phyloP scores from a whole-genome alignment of 2,113 vertebrate genomes.

The Oostethus manadensis region DNA sequence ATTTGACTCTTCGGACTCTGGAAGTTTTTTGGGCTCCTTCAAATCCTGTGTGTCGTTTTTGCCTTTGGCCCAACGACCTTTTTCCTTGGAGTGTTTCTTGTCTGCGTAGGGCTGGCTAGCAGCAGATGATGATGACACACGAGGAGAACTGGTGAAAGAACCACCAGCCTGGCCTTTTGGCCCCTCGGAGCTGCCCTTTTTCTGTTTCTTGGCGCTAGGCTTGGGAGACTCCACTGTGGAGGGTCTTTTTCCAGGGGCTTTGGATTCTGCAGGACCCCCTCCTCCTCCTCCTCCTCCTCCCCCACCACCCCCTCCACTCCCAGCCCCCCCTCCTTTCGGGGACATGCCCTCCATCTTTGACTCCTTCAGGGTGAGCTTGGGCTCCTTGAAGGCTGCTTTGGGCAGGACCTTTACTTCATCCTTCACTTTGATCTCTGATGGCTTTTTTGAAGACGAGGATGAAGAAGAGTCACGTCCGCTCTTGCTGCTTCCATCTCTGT shows the following conservation, averaged over 20 bases:
- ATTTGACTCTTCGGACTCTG: constrained; percentile 89
- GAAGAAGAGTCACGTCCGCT: constrained; percentile 63
- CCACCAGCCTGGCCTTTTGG: constrained; percentile 62
- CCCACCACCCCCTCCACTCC: constrained; percentile 70
- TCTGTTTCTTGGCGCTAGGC: constrained; percentile 89
- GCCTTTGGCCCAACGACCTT: constrained; percentile 80
- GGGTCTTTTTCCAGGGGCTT: constrained; percentile 87
- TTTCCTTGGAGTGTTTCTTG: constrained; percentile 89
- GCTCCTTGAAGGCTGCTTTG: constrained; percentile 97
- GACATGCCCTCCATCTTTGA: constrained; percentile 90
- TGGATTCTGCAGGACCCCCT: constrained; percentile 69
- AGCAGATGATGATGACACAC: constrained; percentile 75
- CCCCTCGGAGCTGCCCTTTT: constrained; percentile 88
- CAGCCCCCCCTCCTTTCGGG: constrained; percentile 84
- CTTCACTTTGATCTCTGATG: constrained; percentile 85
- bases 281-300: constrained; percentile 53
- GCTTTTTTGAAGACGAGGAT: constrained; percentile 79
- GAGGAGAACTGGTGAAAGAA: constrained; percentile 78
- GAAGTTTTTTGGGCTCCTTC: constrained; percentile 83
- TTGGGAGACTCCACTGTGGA: constrained; percentile 88
- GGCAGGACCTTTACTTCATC: constrained; percentile 86
- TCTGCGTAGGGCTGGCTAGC: constrained; percentile 71
- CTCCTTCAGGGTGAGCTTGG: constrained; percentile 93
- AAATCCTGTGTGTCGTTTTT: constrained; percentile 82
- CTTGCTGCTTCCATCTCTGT: constrained; percentile 79